Evolutionary conservation across 2,113 vertebrate genomes (phyloP).

Genomic region (Pycnonotus jocosus): DNA sequence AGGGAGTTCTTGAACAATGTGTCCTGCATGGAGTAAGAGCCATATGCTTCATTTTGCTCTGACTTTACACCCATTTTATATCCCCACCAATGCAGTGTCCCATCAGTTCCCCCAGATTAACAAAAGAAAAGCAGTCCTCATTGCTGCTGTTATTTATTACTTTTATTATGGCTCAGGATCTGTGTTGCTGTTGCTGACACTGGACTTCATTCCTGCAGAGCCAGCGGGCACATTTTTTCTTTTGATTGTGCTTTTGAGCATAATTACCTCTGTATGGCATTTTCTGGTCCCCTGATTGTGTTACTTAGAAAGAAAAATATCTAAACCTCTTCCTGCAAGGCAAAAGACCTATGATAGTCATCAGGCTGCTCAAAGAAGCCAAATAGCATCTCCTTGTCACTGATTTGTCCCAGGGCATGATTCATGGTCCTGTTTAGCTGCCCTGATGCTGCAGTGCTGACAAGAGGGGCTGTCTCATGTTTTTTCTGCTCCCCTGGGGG

Average conservation of each 20-base stretch:
- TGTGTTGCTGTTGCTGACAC: background rate
- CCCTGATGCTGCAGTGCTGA: background rate
- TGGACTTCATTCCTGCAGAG: background rate
- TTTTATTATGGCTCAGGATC: background rate
- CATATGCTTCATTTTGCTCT: background rate
- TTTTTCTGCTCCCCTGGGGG: background rate
- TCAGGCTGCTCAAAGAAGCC: background rate
- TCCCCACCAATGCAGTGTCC: background rate
- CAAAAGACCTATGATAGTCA: background rate
- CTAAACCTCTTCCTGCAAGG: background rate
- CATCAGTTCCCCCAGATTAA: background rate
- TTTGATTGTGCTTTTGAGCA: background rate
- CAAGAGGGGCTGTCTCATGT: background rate
- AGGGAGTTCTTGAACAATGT: slow-evolving; percentile 15
- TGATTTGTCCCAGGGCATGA: background rate
- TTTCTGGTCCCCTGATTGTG: background rate
- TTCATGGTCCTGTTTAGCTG: background rate
- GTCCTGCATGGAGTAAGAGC: background rate
- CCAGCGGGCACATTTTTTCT: background rate
- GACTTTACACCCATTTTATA: background rate
- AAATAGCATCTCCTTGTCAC: background rate
- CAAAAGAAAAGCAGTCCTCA: background rate
- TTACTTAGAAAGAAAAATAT: background rate
- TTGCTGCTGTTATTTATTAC: background rate
- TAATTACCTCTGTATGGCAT: background rate